These are phyloP conservation scores for Glossosoma conforme DNA, from an alignment of 1,140 invertebrate genomes.

Conservation along the genomic window DNA sequence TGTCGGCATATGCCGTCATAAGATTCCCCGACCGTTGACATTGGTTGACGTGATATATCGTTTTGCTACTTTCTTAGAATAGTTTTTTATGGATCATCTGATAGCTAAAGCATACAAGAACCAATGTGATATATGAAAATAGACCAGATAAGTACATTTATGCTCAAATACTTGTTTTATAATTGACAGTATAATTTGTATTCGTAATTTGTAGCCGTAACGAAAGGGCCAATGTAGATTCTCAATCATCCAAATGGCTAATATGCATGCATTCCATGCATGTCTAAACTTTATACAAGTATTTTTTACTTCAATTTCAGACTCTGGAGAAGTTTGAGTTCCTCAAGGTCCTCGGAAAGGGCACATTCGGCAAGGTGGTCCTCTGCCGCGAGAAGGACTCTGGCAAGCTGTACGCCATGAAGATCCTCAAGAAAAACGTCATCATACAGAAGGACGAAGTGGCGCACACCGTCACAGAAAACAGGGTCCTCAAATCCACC, in stretches of 20 bases:
- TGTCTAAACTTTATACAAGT: conserved; percentile 12
- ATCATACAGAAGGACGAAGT: conserved; percentile 99
- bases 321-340: conserved; percentile 92
- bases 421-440: conserved; percentile 98
- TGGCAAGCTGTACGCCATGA: conserved; percentile 93
- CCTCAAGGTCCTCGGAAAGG: conserved; percentile 96
- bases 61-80: too few relatives aligned
- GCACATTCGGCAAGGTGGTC: conserved; percentile 99
- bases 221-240: neutral
- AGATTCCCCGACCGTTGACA: too few relatives aligned
- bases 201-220: neutral
- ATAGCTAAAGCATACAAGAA: too few relatives aligned
- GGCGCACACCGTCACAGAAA: conserved; percentile 97
- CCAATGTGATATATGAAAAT: too few relatives aligned
- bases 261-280: neutral
- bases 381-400: conserved; percentile 94
- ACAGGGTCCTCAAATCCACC: conserved; percentile 91
- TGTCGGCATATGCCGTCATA: too few relatives aligned
- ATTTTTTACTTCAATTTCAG: conserved; percentile 51
- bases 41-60: too few relatives aligned
- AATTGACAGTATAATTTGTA: too few relatives aligned
- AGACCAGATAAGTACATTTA: too few relatives aligned
- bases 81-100: too few relatives aligned
- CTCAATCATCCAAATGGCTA: neutral
- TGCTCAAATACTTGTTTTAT: too few relatives aligned